Percentiles rank a stretch among this genome's conserved stretches.
Evolutionary conservation across 2,797 vertebrate species (phyloP).

Genomic region (Buphagus erythrorhynchus): DNA sequence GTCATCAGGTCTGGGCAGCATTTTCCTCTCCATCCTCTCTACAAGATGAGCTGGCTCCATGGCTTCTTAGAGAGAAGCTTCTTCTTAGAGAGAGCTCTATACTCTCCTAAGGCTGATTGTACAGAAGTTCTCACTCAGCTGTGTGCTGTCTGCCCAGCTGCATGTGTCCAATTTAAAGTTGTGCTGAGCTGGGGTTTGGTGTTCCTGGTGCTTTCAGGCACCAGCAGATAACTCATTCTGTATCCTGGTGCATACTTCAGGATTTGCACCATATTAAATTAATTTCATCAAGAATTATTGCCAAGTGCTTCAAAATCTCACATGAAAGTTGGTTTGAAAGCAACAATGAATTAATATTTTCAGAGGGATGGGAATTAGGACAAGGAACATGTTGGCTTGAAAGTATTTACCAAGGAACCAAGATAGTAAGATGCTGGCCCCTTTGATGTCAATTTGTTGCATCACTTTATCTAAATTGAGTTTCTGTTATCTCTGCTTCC

Average conservation of each 20-base stretch:
- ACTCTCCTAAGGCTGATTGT: neutral
- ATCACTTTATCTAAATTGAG: neutral
- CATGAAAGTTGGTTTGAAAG: neutral
- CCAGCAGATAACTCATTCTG: neutral
- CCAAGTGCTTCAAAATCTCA: neutral
- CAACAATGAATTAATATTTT: neutral
- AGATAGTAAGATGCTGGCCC: neutral
- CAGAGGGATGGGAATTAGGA: neutral
- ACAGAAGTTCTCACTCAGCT: neutral
- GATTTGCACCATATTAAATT: neutral
- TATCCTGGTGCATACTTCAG: neutral
- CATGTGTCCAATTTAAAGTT: neutral
- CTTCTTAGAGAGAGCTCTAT: too few relatives aligned
- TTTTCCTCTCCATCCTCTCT: neutral
- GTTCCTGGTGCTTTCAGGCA: neutral
- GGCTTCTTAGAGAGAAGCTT: too few relatives aligned
- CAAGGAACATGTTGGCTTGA: neutral
- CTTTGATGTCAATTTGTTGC: neutral
- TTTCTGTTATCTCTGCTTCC: neutral
- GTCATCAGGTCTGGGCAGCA: neutral
- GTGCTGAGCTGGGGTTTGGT: neutral
- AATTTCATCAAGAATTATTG: neutral
- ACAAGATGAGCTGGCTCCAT: neutral
- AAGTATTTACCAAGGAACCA: neutral
- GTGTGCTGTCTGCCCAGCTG: neutral